phyloP scores from a whole-genome alignment of 2,113 vertebrate species.

The Strix uralensis region DNA sequence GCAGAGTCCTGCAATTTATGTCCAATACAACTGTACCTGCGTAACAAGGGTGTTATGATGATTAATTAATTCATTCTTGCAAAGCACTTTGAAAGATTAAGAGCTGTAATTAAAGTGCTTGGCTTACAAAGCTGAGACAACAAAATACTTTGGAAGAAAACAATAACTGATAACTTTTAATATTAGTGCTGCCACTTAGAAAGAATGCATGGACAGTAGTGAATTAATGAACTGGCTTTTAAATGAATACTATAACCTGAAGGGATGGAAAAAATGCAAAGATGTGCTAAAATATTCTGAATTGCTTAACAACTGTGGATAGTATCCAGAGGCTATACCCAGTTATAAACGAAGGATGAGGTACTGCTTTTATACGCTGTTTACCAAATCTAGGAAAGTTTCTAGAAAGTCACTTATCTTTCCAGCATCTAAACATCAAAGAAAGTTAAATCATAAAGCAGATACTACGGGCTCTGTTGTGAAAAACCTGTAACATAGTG shows the following conservation, averaged over 20 bases:
- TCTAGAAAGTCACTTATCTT: background rate
- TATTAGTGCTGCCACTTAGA: conserved; percentile 5
- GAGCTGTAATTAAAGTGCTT: conserved; percentile 30
- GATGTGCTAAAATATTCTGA: background rate
- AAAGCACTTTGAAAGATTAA: conserved; percentile 55
- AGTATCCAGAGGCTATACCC: background rate
- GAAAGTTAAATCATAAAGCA: background rate
- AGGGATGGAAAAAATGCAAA: conserved; percentile 2
- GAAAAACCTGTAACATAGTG: background rate
- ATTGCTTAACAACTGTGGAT: background rate
- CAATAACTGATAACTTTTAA: conserved; percentile 37
- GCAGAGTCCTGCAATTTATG: background rate
- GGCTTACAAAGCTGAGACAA: conserved; percentile 59
- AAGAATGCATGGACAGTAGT: background rate
- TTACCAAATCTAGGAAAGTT: background rate
- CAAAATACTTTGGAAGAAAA: conserved; percentile 51
- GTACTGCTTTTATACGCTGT: background rate
- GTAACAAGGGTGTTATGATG: background rate
- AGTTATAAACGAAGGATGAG: background rate
- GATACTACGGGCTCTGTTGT: background rate
- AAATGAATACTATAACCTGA: conserved; percentile 26
- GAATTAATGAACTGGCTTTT: conserved; percentile 43
- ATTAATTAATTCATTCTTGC: conserved; percentile 43
- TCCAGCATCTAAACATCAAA: background rate
- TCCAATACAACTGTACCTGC: background rate